Conservation (phyloP, 1,140 invertebrate genomes). For the Sycophila sp. region DNA sequence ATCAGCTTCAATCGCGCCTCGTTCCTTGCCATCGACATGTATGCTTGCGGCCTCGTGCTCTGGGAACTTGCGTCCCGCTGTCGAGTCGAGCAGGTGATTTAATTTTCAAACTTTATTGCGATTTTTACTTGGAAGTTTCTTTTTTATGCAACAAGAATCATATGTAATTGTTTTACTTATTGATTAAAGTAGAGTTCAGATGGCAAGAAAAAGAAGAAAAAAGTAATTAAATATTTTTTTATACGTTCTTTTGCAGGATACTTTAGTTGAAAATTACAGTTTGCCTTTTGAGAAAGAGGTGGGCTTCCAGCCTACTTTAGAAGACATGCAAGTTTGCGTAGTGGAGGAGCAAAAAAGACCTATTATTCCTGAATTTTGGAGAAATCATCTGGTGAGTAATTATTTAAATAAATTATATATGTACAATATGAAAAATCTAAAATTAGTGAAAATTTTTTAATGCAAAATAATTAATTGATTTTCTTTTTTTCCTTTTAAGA, state of each 20-base stretch:
- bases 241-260: slow-evolving; percentile 69
- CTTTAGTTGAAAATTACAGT: slow-evolving; percentile 72
- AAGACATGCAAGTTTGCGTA: slow-evolving; percentile 82
- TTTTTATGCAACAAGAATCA: not conserved
- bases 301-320: slow-evolving; percentile 76
- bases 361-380: not conserved
- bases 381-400: not conserved
- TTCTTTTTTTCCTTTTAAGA: no score
- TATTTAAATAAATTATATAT: not conserved
- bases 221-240: slow-evolving; percentile 63
- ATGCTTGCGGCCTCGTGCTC: slow-evolving; percentile 88
- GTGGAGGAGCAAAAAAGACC: slow-evolving; percentile 86
- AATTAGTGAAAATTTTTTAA: slow-evolving; percentile 64
- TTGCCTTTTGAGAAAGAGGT: slow-evolving; percentile 83
- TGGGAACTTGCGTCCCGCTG: slow-evolving; percentile 88
- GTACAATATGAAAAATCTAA: not conserved
- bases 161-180: not conserved
- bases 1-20: slow-evolving; percentile 87
- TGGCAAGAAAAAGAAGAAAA: no score
- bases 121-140: not conserved
- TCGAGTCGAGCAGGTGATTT: slow-evolving; percentile 3
- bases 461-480: slow-evolving; percentile 63
- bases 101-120: no score
- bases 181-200: no score
- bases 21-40: slow-evolving; percentile 94